Percentiles rank a stretch among this genome's conserved stretches.
Evolutionary conservation across 2,113 vertebrate genomes (phyloP).

Genomic region (Micromys minutus): DNA sequence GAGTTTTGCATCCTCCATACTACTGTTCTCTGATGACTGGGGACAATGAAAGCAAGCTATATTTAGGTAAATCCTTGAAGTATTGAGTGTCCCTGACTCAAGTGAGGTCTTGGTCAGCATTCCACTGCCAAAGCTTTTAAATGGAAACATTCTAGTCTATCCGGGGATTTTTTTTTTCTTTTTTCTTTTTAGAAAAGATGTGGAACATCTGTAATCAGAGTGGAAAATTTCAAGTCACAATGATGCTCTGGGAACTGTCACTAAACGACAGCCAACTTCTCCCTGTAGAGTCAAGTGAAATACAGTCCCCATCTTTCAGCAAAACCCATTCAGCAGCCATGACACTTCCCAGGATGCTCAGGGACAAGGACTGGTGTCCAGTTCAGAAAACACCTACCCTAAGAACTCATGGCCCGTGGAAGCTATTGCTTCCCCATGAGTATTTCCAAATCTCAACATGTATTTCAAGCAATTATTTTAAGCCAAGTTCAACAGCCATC

Average conservation of each 20-base stretch:
- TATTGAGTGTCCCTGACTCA: not conserved
- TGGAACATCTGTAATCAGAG: slow-evolving; percentile 62
- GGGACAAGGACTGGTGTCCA: not conserved
- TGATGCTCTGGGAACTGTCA: slow-evolving; percentile 43
- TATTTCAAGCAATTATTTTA: not conserved
- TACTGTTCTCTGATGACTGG: not conserved
- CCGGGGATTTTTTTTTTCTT: not conserved
- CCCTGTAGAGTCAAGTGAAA: not conserved
- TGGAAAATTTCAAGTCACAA: slow-evolving; percentile 27
- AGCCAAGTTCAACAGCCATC: slow-evolving; percentile 23
- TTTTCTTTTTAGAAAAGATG: slow-evolving; percentile 44
- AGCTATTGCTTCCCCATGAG: not conserved
- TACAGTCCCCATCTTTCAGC: not conserved
- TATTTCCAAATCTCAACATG: slow-evolving; percentile 14
- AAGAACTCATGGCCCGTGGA: not conserved
- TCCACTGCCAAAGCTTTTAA: slow-evolving; percentile 41
- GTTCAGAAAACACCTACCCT: not conserved
- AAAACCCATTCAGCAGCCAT: not conserved
- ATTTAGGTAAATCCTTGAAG: not conserved
- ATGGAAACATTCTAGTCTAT: slow-evolving; percentile 43
- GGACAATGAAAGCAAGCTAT: not conserved
- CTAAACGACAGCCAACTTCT: not conserved
- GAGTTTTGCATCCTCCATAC: not conserved
- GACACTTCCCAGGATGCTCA: not conserved
- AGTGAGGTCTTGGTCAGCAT: slow-evolving; percentile 12